A percentile compares a stretch with the other conserved stretches of the same genome.
These are phyloP conservation scores for Callosobruchus maculatus DNA, from an alignment of 2,888 invertebrate species.

Conservation along the genomic window DNA sequence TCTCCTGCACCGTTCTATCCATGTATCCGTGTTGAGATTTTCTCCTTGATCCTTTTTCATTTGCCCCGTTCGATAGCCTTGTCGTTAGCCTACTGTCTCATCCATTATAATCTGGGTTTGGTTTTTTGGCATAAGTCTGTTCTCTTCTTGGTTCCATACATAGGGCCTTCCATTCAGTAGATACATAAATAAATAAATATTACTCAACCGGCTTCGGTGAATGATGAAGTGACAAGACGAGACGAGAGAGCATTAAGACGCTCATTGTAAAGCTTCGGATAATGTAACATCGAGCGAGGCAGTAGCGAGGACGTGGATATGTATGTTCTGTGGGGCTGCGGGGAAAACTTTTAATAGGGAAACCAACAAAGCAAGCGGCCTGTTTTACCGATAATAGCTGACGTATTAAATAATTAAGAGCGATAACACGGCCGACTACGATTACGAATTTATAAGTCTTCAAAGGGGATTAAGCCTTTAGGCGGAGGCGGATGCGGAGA, in stretches of 20 bases:
- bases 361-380: not conserved
- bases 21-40: too few relatives aligned
- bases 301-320: not conserved
- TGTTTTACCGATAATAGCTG: not conserved
- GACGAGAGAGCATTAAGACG: not conserved
- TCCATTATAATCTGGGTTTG: too few relatives aligned
- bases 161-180: too few relatives aligned
- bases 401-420: not conserved
- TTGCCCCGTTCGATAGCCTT: too few relatives aligned
- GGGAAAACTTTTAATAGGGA: not conserved
- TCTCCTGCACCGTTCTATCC: too few relatives aligned
- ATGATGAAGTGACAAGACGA: not conserved
- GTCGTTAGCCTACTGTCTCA: too few relatives aligned
- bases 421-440: not conserved
- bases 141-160: too few relatives aligned
- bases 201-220: not conserved
- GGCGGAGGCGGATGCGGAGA: not conserved
- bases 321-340: not conserved
- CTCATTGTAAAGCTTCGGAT: not conserved
- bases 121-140: too few relatives aligned
- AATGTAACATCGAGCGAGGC: not conserved
- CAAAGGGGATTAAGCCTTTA: not conserved
- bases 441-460: not conserved
- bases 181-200: too few relatives aligned
- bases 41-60: too few relatives aligned